A percentile compares a stretch with the other conserved stretches of the same genome.
Evolutionary conservation across 2,888 invertebrate species (phyloP).

Genomic region (Mycalesis mineus): DNA sequence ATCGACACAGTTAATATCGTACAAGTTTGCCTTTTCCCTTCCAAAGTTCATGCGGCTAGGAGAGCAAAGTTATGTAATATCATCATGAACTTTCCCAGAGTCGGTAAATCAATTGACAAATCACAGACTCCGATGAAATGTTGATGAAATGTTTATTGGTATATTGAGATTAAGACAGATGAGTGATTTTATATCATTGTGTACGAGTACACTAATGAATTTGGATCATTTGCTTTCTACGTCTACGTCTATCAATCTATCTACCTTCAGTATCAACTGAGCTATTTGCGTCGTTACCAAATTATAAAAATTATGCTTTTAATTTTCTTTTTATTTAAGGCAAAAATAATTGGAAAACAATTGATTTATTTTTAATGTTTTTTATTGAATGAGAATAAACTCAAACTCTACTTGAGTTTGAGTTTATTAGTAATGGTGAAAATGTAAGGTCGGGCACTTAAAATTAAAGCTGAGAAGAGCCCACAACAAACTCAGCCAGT

Average conservation of each 20-base stretch:
- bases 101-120: slow-evolving; percentile 27
- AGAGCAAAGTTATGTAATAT: slow-evolving; percentile 17
- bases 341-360: too few species aligned
- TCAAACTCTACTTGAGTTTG: too few species aligned
- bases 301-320: too few species aligned
- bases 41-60: slow-evolving; percentile 21
- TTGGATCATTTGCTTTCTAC: background rate
- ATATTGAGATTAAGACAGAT: background rate
- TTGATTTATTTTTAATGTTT: too few species aligned
- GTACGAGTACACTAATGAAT: background rate
- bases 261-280: too few species aligned
- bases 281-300: too few species aligned
- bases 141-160: slow-evolving; percentile 20
- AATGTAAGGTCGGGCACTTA: too few species aligned
- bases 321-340: too few species aligned
- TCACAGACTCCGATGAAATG: slow-evolving; percentile 15
- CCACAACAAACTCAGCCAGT: too few species aligned
- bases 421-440: too few species aligned
- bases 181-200: background rate
- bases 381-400: too few species aligned
- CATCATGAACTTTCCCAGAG: slow-evolving; percentile 21
- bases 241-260: background rate
- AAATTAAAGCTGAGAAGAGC: too few species aligned
- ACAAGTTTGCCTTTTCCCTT: slow-evolving; percentile 3
- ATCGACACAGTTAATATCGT: background rate